Conservation (phyloP, 2,113 vertebrate species). For the Pluvialis apricaria region DNA sequence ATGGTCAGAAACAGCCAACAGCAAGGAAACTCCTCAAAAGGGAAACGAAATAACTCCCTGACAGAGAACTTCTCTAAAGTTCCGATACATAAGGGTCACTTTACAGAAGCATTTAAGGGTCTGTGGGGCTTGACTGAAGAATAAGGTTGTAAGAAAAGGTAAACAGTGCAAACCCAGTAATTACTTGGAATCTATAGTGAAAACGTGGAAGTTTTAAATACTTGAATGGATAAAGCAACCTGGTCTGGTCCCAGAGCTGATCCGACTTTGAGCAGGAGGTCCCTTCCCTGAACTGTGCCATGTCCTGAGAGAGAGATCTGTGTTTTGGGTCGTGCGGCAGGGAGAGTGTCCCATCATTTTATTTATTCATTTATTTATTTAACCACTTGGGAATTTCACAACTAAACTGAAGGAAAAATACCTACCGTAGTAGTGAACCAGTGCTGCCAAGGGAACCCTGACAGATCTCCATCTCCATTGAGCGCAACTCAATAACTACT, state of each 20-base stretch:
- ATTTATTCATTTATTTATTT: too few species aligned
- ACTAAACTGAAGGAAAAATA: background rate
- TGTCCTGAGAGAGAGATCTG: background rate
- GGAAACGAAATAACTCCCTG: background rate
- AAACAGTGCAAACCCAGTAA: background rate
- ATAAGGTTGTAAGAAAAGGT: background rate
- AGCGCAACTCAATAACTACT: background rate
- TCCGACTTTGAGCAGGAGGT: background rate
- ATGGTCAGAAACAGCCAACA: constrained; percentile 1
- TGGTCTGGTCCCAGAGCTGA: background rate
- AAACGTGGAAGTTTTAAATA: background rate
- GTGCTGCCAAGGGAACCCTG: background rate
- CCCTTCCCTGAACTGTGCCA: background rate
- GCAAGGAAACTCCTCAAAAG: constrained; percentile 9
- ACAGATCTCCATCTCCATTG: background rate
- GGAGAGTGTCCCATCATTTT: background rate
- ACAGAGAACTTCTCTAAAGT: background rate
- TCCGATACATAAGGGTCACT: background rate
- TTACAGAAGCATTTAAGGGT: background rate
- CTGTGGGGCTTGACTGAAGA: background rate
- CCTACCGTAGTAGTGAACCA: fast-evolving
- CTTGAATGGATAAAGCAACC: background rate
- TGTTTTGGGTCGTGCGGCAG: fast-evolving
- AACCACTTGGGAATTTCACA: background rate
- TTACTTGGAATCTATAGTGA: background rate